Base-by-base conservation (phyloP, 2,797 vertebrate species). In the Melanotaenia boesemani region DNA sequence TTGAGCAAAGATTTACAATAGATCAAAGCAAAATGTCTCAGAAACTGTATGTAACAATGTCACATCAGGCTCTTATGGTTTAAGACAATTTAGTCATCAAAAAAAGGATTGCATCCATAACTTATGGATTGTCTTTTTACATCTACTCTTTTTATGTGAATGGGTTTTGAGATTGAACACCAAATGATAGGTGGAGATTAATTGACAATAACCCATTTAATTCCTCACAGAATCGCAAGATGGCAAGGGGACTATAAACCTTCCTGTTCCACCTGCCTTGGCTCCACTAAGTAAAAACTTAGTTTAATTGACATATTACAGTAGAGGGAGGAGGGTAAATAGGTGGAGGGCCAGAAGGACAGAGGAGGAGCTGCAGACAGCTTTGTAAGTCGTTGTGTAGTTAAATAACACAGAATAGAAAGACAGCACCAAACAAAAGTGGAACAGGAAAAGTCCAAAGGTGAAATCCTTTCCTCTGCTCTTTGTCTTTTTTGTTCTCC, bases 381-480 rank as follows among this genome's bases (percentile, higher is more conserved):
- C 87, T 91, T 92, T 93, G 91, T 92, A 90, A 84, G 80, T 87
- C 84, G 88, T 92, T 91, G 90, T 94, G 81, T 62, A 73, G 72
- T 36, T 90, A 89, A 94, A 94, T 90, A 91, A 90, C 87, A 76
- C 60, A 39, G 82, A 86, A 80, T 50, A 26, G 82, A 44, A 46
- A 92, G 90, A 94, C 90, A 90, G 91, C 74, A 57, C 37, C 71
- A 81, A 88, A 93, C 90, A 92, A 90, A 56, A 90, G 86, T 73
- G 54, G 81, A 89, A 91, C 82, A 80, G 83, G 89, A 92, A 91
- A 91, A 89, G 90, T 92, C 87, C 89, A 92, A 83, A 77, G 60
- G 80, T 81, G 76, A 87, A 77, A 79, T 88, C 79, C 77, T 85
- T 90, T 90, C 70, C 86, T 75, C 77, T 73, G 74, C 41, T 46